phyloP scores from a whole-genome alignment of 2,888 invertebrate genomes.

The Morpho deidamia region DNA sequence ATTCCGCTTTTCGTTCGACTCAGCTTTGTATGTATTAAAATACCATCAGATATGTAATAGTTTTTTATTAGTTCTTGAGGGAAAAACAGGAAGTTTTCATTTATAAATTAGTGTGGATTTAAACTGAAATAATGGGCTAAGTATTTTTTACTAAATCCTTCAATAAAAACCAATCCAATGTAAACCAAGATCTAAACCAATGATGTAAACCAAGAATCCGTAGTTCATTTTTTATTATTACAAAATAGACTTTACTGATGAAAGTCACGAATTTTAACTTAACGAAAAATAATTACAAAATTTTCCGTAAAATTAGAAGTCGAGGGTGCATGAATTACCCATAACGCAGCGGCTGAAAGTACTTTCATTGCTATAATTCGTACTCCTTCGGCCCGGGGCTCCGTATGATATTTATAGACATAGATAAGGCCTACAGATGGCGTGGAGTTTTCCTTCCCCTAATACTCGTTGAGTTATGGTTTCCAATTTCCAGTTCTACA shows the following conservation, averaged over 20 bases:
- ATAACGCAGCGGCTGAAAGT: slow-evolving; percentile 58
- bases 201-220: slow-evolving; percentile 2
- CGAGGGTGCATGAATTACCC: slow-evolving; percentile 76
- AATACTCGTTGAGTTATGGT: slow-evolving; percentile 77
- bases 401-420: slow-evolving; percentile 66
- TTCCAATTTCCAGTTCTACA: slow-evolving; percentile 71
- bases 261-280: slow-evolving; percentile 29
- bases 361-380: slow-evolving; percentile 66
- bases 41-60: no score
- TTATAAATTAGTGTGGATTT: no score
- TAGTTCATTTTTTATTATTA: slow-evolving; percentile 17
- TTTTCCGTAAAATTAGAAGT: slow-evolving; percentile 61
- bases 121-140: not conserved
- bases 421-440: slow-evolving; percentile 77
- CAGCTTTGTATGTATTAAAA: no score
- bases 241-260: slow-evolving; percentile 20
- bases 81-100: no score
- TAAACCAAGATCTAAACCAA: no score
- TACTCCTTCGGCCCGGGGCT: slow-evolving; percentile 61
- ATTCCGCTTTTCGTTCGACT: no score
- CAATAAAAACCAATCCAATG: slow-evolving; percentile 1
- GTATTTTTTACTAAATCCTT: not conserved
- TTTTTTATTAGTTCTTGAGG: no score
- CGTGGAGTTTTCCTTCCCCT: slow-evolving; percentile 72
- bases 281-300: slow-evolving; percentile 58